Percentiles rank a stretch among this genome's conserved stretches.
Conservation (phyloP, 2,888 invertebrate species). For the Acanthosepion esculentum region DNA sequence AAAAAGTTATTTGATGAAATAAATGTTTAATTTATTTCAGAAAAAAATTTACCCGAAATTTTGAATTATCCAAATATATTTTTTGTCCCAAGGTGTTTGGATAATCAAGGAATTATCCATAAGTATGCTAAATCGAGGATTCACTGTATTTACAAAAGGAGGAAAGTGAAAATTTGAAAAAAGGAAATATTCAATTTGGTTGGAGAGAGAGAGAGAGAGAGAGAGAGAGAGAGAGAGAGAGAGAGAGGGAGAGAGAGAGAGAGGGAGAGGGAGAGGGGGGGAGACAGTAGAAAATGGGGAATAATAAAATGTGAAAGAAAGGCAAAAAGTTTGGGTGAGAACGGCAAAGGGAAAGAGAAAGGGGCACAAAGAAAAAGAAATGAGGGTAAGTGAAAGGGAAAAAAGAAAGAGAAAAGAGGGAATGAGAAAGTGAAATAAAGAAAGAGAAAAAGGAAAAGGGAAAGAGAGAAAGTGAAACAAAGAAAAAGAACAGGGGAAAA, state of each 20-base stretch:
- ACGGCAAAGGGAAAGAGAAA: neutral
- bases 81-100: no score
- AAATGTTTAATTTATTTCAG: no score
- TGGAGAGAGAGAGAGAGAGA: neutral
- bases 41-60: no score
- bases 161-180: neutral
- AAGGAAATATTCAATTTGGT: neutral
- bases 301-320: no score
- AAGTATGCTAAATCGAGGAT: no score
- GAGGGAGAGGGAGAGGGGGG: neutral
- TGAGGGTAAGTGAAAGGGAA: neutral
- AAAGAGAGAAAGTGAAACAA: no score
- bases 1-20: no score
- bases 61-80: no score
- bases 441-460: no score
- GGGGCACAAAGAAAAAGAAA: neutral
- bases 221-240: neutral
- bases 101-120: no score
- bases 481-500: no score
- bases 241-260: neutral
- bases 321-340: neutral
- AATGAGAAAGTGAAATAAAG: neutral
- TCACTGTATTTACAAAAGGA: neutral
- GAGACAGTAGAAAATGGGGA: neutral
- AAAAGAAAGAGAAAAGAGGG: constrained; percentile 36